Evolutionary conservation across 2,113 vertebrate species (phyloP), one percentile per base, ranked within the genome.

Genomic region (Corvus moneduloides): DNA sequence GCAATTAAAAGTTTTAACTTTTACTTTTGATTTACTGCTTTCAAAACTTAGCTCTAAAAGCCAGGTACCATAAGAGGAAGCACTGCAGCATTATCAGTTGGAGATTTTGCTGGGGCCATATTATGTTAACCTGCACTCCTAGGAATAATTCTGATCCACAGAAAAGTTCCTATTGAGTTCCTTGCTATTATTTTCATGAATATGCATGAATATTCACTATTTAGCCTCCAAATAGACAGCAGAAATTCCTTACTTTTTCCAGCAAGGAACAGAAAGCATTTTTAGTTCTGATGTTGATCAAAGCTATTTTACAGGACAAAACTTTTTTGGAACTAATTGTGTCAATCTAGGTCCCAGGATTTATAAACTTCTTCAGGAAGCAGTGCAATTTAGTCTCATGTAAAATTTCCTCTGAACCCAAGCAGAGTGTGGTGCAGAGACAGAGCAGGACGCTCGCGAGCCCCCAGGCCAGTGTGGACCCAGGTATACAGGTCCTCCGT

Each of bases 21-120:
- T 46, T 73, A 43, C 41, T 81, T 95, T 87, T 87, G 76, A 95
- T 83, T 92, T 93, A 79, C 13, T 90, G 89, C 86, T 82, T 84
- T 87, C 74, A 68, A 76, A 94, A 96, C 62, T 68, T 62, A 39
- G 81, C 54, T 78, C 17, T 75, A 9, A 84, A 59, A 90, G 72
- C 7, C 37, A 84, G 82, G 64, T 73, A 39, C 59, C n/a, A 23
- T 4, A 76, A 87, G 74, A 72, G 44, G 41, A 63, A 87, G 62
- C 27, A 30, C 13, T 77, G 46, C 73, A 93, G 51, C 51, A 37
- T 51, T 54, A 63, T 58, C 59, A 62, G 52, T 17, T 20, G 14
- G 64, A 78, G 16, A 37, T 76, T 77, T 66, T 91, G 10, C 24
- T 2, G 1, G 48, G 92, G 28, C 83, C 0, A 3, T 49, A 39